A percentile compares a stretch with the other conserved stretches of the same genome.
phyloP scores from a whole-genome alignment of 2,797 vertebrate genomes.

The Dendrocincla tyrannina region DNA sequence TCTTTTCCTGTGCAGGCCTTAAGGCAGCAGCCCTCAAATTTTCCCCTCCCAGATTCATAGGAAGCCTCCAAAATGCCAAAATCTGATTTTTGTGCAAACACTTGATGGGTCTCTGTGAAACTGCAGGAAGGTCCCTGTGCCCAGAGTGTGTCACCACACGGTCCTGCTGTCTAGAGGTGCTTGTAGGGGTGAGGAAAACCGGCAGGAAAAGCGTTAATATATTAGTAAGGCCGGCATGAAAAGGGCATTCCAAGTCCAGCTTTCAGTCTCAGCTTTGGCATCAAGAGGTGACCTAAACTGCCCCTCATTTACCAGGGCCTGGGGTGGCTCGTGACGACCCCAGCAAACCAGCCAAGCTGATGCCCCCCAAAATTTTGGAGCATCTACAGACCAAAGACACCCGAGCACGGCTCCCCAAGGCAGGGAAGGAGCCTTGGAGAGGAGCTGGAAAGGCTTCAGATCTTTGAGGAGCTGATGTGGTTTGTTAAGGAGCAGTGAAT shows the following conservation, averaged over 20 bases:
- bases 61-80: background rate
- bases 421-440: background rate
- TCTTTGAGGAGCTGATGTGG: conserved; percentile 53
- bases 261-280: background rate
- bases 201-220: background rate
- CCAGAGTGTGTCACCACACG: background rate
- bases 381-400: background rate
- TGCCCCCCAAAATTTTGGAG: background rate
- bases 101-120: accelerated
- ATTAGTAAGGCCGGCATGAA: background rate
- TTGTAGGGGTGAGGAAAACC: background rate
- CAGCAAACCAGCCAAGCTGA: background rate
- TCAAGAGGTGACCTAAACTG: background rate
- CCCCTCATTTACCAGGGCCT: background rate
- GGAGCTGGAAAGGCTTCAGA: background rate
- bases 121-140: background rate
- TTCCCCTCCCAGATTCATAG: background rate
- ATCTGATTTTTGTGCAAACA: background rate
- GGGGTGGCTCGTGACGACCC: background rate
- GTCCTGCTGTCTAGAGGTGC: background rate
- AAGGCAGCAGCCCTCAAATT: background rate
- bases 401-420: background rate
- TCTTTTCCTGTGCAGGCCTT: background rate
- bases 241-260: background rate
- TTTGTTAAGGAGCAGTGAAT: conserved; percentile 57